A percentile compares a stretch with the other conserved stretches of the same genome.
phyloP scores from a whole-genome alignment of 2,888 invertebrate genomes.

The Cryptus armator region DNA sequence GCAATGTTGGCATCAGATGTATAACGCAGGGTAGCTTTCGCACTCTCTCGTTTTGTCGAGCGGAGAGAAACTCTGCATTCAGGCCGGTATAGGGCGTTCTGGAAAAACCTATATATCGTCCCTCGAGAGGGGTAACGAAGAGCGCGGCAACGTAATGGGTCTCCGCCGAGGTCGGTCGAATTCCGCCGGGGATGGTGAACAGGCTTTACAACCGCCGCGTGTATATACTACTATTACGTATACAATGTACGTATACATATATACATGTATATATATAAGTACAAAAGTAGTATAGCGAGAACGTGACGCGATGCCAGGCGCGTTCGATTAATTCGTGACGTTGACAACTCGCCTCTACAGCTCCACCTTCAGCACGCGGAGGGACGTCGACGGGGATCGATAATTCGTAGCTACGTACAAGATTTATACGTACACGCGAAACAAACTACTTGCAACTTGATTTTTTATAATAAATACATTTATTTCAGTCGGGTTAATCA shows the following conservation, averaged over 20 bases:
- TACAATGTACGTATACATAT: slow-evolving; percentile 4
- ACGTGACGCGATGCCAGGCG: slow-evolving; percentile 50
- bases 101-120: slow-evolving; percentile 50
- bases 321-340: slow-evolving; percentile 66
- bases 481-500: background rate
- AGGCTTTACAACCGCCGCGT: slow-evolving; percentile 55
- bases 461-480: background rate
- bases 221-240: slow-evolving; percentile 19
- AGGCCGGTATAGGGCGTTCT: slow-evolving; percentile 12
- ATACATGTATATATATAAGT: slow-evolving; percentile 6
- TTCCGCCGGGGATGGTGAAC: slow-evolving; percentile 59
- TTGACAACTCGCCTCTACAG: slow-evolving; percentile 35
- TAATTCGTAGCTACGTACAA: background rate
- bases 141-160: slow-evolving; percentile 51
- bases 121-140: slow-evolving; percentile 58
- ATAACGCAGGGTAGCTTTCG: slow-evolving; percentile 14
- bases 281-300: slow-evolving; percentile 33
- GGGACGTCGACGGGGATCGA: background rate
- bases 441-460: background rate
- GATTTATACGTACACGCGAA: background rate
- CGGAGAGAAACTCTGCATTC: slow-evolving; percentile 19
- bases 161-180: slow-evolving; percentile 56
- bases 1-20: slow-evolving; percentile 23
- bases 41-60: background rate
- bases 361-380: slow-evolving; percentile 26